These are phyloP conservation scores for Xylota segnis DNA, from an alignment of 2,888 invertebrate genomes.

Conservation along the genomic window DNA sequence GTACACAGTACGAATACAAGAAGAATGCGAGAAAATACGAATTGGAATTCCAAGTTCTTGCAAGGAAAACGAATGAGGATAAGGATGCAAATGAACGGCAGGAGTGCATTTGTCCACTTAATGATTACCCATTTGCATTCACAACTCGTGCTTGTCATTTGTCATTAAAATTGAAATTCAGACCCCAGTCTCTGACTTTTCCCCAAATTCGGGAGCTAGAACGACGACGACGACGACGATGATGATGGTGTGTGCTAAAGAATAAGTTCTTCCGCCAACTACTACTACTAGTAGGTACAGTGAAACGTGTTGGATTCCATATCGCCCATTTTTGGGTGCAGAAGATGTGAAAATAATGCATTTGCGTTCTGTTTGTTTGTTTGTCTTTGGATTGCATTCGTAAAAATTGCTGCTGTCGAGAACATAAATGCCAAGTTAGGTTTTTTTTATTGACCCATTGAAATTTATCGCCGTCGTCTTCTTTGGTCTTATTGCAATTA, in stretches of 20 bases:
- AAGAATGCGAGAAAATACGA: no score
- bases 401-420: slow-evolving; percentile 63
- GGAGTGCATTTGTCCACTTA: slow-evolving; percentile 73
- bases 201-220: slow-evolving; percentile 29
- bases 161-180: slow-evolving; percentile 75
- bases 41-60: slow-evolving; percentile 43
- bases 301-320: slow-evolving; percentile 27
- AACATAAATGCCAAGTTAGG: slow-evolving; percentile 63
- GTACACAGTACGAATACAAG: slow-evolving; percentile 11
- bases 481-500: slow-evolving; percentile 63
- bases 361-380: slow-evolving; percentile 21
- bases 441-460: slow-evolving; percentile 75
- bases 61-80: slow-evolving; percentile 14
- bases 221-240: background rate
- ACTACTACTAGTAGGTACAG: no score
- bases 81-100: slow-evolving; percentile 31
- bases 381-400: slow-evolving; percentile 40
- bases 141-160: slow-evolving; percentile 73
- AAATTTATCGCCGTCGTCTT: slow-evolving; percentile 61
- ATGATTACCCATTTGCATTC: slow-evolving; percentile 75
- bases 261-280: background rate
- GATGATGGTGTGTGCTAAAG: slow-evolving; percentile 2
- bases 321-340: slow-evolving; percentile 23
- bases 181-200: slow-evolving; percentile 38
- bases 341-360: slow-evolving; percentile 60